Evolutionary conservation across 2,797 vertebrate species (phyloP).

Genomic region (Coregonus ussuriensis): DNA sequence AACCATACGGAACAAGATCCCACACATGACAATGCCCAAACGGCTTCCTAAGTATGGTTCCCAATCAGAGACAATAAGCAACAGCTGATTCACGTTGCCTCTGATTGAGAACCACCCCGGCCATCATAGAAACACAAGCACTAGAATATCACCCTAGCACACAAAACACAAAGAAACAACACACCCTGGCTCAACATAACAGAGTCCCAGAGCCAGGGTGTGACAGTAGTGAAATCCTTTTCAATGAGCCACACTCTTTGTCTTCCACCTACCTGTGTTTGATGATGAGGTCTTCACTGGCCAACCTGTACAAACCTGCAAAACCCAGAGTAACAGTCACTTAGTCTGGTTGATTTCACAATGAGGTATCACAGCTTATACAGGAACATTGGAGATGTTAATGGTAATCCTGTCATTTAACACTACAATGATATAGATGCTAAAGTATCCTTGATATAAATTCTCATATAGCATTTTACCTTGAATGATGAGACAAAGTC

Average conservation of each 20-base stretch:
- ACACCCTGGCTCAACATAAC: too few relatives aligned
- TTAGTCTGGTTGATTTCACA: neutral
- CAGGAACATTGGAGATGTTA: neutral
- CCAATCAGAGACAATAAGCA: too few relatives aligned
- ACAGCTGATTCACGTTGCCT: too few relatives aligned
- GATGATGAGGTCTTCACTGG: conserved; percentile 84
- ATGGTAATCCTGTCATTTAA: neutral
- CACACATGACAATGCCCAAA: too few relatives aligned
- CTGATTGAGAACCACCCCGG: too few relatives aligned
- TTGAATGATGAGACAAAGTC: neutral
- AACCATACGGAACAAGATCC: too few relatives aligned
- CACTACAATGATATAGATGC: neutral
- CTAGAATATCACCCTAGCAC: too few relatives aligned
- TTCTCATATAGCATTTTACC: neutral
- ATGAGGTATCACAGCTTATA: neutral
- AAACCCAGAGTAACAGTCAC: conserved; percentile 6
- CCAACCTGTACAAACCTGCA: conserved; percentile 81
- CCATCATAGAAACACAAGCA: too few relatives aligned
- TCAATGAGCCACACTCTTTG: neutral
- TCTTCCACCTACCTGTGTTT: conserved; percentile 81
- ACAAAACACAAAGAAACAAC: too few relatives aligned
- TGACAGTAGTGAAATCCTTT: neutral
- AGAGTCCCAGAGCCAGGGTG: too few relatives aligned
- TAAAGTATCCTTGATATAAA: neutral
- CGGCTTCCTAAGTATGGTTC: too few relatives aligned